Conservation (phyloP, 2,113 vertebrate species). For the Agelaius tricolor region DNA sequence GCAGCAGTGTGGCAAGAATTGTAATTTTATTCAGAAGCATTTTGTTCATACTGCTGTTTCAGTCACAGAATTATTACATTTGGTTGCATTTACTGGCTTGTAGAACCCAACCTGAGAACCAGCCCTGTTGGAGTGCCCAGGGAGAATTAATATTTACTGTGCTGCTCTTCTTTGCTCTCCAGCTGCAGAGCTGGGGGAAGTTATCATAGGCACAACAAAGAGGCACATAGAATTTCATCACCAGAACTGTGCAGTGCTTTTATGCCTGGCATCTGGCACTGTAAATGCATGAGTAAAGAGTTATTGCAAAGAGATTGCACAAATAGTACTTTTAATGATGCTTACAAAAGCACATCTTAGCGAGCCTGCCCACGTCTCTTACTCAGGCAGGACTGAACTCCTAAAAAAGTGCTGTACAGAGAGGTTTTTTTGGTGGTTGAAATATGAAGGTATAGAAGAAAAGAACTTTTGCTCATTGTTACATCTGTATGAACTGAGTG, state of each 20-base stretch:
- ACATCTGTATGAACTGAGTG: not conserved
- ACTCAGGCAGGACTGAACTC: not conserved
- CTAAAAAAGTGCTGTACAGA: not conserved
- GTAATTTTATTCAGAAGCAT: not conserved
- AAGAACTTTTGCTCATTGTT: not conserved
- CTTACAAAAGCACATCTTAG: constrained; percentile 9
- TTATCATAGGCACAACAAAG: not conserved
- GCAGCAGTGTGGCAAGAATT: not conserved
- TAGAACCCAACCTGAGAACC: not conserved
- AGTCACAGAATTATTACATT: not conserved
- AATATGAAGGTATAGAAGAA: not conserved
- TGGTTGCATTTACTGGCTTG: not conserved
- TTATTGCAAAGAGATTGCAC: constrained; percentile 22
- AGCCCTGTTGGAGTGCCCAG: not conserved
- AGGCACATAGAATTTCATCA: constrained; percentile 14
- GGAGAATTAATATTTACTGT: constrained; percentile 34
- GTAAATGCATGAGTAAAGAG: constrained; percentile 10
- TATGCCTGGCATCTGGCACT: constrained; percentile 11
- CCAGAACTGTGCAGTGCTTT: not conserved
- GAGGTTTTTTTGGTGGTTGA: not conserved
- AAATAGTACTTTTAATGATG: constrained; percentile 23
- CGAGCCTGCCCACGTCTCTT: not conserved
- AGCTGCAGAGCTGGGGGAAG: constrained; percentile 14
- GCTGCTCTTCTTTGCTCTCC: not conserved
- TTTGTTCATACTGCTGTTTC: not conserved